Evolutionary conservation across 2,888 invertebrate species (phyloP).

Genomic region (Busseola fusca): DNA sequence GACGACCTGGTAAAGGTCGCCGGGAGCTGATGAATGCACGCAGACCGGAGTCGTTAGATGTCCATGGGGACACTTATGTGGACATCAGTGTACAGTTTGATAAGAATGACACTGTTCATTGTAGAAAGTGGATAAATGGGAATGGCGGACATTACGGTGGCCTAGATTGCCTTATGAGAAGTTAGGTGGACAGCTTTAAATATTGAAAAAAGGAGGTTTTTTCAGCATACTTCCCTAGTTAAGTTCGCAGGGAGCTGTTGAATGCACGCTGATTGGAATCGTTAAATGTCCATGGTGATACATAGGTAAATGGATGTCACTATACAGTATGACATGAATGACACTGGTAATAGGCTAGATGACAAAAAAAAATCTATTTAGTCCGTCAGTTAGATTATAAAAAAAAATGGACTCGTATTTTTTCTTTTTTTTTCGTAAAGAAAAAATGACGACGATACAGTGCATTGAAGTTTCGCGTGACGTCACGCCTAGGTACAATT

Average conservation of each 20-base stretch:
- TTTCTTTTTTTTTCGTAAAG: too few relatives aligned
- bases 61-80: background rate
- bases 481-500: too few relatives aligned
- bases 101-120: background rate
- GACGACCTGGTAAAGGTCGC: constrained; percentile 34
- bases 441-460: too few relatives aligned
- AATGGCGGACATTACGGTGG: background rate
- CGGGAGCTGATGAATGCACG: constrained; percentile 26
- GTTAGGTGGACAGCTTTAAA: background rate
- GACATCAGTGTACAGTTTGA: constrained; percentile 11
- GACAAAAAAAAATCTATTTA: too few relatives aligned
- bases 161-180: background rate
- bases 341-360: too few relatives aligned
- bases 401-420: too few relatives aligned
- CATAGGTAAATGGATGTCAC: background rate
- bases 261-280: constrained; percentile 15
- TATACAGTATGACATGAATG: too few relatives aligned
- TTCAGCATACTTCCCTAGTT: constrained; percentile 2
- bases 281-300: constrained; percentile 7
- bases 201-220: background rate
- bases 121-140: background rate
- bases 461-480: too few relatives aligned
- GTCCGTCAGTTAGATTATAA: too few relatives aligned
- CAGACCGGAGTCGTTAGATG: constrained; percentile 4
- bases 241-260: constrained; percentile 30